Evolutionary conservation across 2,888 invertebrate genomes (phyloP).

Genomic region (Rhopalosiphum nymphaeae): DNA sequence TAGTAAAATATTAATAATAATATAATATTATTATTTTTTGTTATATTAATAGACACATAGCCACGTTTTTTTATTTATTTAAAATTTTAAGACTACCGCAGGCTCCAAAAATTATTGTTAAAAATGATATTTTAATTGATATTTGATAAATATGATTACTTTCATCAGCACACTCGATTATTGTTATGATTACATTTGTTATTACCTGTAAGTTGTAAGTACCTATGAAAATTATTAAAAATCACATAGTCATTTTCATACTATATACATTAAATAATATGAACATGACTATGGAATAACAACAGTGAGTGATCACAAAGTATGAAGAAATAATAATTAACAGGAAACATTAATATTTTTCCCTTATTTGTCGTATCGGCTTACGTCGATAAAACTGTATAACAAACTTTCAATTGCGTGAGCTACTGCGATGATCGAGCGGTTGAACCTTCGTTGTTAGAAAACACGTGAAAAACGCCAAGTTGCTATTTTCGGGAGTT

Average conservation of each 20-base stretch:
- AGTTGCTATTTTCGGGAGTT: not conserved
- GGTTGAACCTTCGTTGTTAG: not conserved
- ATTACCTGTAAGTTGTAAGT: not conserved
- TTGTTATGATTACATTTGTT: not conserved
- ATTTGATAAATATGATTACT: not conserved
- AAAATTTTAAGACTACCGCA: not conserved
- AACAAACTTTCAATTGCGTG: not conserved
- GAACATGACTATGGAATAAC: not conserved
- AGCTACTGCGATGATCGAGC: not conserved
- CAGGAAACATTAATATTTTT: not conserved
- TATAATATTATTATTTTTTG: not conserved
- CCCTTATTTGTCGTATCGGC: not conserved
- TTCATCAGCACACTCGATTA: not conserved
- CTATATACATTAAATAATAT: not conserved
- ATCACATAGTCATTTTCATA: not conserved
- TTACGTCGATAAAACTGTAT: not conserved
- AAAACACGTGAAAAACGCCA: not conserved
- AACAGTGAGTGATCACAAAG: not conserved
- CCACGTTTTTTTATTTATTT: not conserved
- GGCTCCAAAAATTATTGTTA: not conserved
- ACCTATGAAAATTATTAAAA: not conserved
- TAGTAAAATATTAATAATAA: no score
- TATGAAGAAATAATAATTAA: not conserved
- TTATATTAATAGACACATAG: not conserved
- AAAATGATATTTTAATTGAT: not conserved